Percentiles rank a stretch among this genome's conserved stretches.
These are phyloP conservation scores for Lineus longissimus DNA, from an alignment of 1,140 invertebrate species.

Conservation along the genomic window DNA sequence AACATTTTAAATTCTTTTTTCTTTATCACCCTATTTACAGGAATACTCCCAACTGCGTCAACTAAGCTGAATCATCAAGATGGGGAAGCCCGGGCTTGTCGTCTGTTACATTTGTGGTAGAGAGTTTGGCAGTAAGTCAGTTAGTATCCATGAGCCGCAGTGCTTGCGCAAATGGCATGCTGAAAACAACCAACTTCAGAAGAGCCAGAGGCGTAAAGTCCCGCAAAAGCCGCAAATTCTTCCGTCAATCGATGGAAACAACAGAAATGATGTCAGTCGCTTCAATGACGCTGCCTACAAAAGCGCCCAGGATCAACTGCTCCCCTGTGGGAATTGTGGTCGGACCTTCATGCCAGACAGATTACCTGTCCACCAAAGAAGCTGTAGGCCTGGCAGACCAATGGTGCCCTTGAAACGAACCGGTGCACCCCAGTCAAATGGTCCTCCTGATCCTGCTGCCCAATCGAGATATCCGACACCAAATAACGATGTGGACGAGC, in stretches of 20 bases:
- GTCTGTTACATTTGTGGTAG: slow-evolving; percentile 55
- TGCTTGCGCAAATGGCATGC: slow-evolving; percentile 72
- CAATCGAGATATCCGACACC: neutral
- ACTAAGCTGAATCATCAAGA: no score
- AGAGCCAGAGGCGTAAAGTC: slow-evolving; percentile 58
- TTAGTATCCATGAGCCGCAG: slow-evolving; percentile 73
- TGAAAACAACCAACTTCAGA: slow-evolving; percentile 66
- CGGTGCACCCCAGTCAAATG: neutral
- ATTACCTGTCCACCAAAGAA: slow-evolving; percentile 64
- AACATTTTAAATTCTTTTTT: no score
- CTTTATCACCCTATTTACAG: no score
- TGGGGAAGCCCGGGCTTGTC: slow-evolving; percentile 19
- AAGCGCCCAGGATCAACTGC: slow-evolving; percentile 56
- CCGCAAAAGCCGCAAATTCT: slow-evolving; percentile 61
- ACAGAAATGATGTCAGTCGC: slow-evolving; percentile 4
- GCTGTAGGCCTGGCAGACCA: slow-evolving; percentile 56
- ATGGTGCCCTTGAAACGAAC: neutral
- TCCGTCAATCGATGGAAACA: slow-evolving; percentile 27
- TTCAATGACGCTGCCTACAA: slow-evolving; percentile 51
- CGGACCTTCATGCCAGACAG: slow-evolving; percentile 68
- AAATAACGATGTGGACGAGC: neutral
- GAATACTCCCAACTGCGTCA: no score
- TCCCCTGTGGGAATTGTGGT: slow-evolving; percentile 66
- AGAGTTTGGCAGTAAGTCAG: slow-evolving; percentile 57
- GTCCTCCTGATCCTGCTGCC: neutral